phyloP scores from a whole-genome alignment of 2,888 invertebrate genomes.

The Scrobipalpa costella region DNA sequence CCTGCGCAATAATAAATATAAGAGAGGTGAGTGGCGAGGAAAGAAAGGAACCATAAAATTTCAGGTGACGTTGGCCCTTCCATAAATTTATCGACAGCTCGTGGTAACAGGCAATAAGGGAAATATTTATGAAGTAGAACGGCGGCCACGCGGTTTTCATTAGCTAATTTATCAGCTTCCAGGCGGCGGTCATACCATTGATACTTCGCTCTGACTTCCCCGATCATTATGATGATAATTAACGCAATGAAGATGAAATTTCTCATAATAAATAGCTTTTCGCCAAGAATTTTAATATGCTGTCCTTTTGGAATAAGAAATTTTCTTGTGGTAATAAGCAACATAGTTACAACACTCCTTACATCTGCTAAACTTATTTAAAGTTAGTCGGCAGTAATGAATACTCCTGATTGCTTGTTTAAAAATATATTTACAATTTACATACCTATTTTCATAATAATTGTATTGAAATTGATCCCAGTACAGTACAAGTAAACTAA shows the following conservation, averaged over 20 bases:
- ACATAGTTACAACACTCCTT: too few relatives aligned
- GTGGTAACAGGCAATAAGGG: slow-evolving; percentile 78
- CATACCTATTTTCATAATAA: too few relatives aligned
- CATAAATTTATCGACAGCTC: slow-evolving; percentile 79
- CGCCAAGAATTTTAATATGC: too few relatives aligned
- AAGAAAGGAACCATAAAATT: slow-evolving; percentile 75
- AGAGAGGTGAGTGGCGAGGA: slow-evolving; percentile 47
- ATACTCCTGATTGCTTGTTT: too few relatives aligned
- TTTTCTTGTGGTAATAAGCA: too few relatives aligned
- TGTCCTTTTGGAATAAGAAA: too few relatives aligned
- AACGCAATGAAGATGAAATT: slow-evolving; percentile 12
- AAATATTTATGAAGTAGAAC: slow-evolving; percentile 77
- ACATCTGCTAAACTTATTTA: too few relatives aligned
- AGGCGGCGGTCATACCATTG: slow-evolving; percentile 30
- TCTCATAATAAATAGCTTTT: background rate
- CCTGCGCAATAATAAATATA: slow-evolving; percentile 56
- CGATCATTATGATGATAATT: slow-evolving; percentile 11
- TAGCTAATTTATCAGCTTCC: slow-evolving; percentile 67
- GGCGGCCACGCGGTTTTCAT: slow-evolving; percentile 66
- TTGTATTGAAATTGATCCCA: too few relatives aligned
- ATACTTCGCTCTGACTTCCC: slow-evolving; percentile 18
- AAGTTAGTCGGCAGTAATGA: too few relatives aligned
- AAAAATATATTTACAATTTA: too few relatives aligned
- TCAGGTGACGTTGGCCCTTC: slow-evolving; percentile 76
- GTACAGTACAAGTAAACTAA: background rate